Evolutionary conservation across 2,888 invertebrate species (phyloP), one percentile per base, ranked within the genome.

Genomic region (Clivina fossor): DNA sequence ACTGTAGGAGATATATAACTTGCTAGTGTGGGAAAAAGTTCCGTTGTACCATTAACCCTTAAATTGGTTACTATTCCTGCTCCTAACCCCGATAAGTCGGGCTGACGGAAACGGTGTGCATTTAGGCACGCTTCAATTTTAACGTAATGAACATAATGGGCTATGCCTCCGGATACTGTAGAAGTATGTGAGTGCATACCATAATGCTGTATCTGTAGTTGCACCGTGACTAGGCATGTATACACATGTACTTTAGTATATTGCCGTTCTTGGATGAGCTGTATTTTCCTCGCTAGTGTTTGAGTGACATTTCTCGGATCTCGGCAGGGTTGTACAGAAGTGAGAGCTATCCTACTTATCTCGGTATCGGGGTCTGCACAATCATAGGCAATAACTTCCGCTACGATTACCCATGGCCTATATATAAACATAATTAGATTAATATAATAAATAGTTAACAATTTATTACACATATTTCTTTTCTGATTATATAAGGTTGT

Each of bases 121-220:
- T 43, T 22, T 13, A 20, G 33, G 13, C 53, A 43, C 4, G 13
- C 37, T 4, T 43, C 37, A 1, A 26, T 9, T 8, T 33, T 35
- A 2, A 44, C 0, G 5, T 37, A 44, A 15, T 44, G 35, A 1
- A 44, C 16, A 13, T 44, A 53, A 11, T 33, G 19, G 1, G 35
- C 24, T n/a, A 53, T n/a, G 11, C 53, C 44, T 9, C 26, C 35
- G 5, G 44, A 5, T 8, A 53, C 44, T 13, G 37, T 8, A 24
- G 35, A 44, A 13, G 16, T 30, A 19, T 53, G 35, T 4, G 53
- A 53, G 11, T 53, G 53, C 44, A 53, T 44, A 8, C 53, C 53
- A 11, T 37, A 44, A 28, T 44, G 44, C 4, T 33, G 13, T 3
- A 53, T 24, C 2, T 44, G 18, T 15, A 44, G 44, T 24, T 44